These are phyloP conservation scores for Drosophila yooni DNA, from an alignment of 2,888 invertebrate genomes.

Conservation along the genomic window DNA sequence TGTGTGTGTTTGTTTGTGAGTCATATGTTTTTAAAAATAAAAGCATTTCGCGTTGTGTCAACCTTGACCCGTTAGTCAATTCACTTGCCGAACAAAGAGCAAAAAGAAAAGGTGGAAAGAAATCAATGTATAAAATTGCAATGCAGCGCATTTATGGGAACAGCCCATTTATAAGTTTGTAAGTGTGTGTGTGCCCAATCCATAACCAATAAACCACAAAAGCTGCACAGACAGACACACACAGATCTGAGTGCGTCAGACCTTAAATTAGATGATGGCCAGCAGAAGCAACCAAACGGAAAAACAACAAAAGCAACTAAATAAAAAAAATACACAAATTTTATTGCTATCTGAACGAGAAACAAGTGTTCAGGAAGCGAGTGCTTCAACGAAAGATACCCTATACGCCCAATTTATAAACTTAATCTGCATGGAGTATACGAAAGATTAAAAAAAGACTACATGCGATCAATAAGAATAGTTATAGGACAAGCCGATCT, in stretches of 20 bases:
- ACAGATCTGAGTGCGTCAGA: slow-evolving; percentile 28
- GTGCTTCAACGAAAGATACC: background rate
- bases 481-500: background rate
- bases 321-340: slow-evolving; percentile 4
- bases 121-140: slow-evolving; percentile 58
- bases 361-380: background rate
- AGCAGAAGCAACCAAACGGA: slow-evolving; percentile 9
- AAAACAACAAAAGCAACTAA: slow-evolving; percentile 7
- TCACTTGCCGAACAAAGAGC: slow-evolving; percentile 38
- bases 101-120: slow-evolving; percentile 8
- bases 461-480: background rate
- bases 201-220: slow-evolving; percentile 66
- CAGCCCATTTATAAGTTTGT: slow-evolving; percentile 29
- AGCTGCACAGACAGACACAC: slow-evolving; percentile 19
- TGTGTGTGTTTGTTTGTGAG: slow-evolving; percentile 21
- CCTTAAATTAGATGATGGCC: slow-evolving; percentile 54
- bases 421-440: background rate
- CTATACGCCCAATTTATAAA: slow-evolving; percentile 4
- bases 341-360: slow-evolving; percentile 26
- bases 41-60: slow-evolving; percentile 63
- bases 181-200: slow-evolving; percentile 28
- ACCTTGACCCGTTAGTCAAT: slow-evolving; percentile 70
- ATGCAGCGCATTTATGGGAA: slow-evolving; percentile 55
- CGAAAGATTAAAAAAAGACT: background rate
- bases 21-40: slow-evolving; percentile 60